Conservation (phyloP, 2,797 vertebrate genomes). For the Hemibagrus guttatus region DNA sequence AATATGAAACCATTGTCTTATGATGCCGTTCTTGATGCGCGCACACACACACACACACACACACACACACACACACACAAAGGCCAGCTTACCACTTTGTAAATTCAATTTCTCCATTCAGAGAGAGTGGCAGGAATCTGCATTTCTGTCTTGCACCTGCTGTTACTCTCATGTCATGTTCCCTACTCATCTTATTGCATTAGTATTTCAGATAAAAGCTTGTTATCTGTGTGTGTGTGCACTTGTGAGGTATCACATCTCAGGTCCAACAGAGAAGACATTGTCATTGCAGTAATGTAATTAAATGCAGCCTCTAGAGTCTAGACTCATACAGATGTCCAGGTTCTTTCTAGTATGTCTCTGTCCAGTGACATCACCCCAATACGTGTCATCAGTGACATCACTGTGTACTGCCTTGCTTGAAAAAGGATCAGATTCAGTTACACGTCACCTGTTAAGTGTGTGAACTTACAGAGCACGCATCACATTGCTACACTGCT, state of each 20-base stretch:
- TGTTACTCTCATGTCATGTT: background rate
- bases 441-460: background rate
- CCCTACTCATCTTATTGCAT: slow-evolving; percentile 24
- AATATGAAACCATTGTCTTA: background rate
- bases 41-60: background rate
- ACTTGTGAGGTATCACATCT: background rate
- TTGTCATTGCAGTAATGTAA: slow-evolving; percentile 24
- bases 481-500: background rate
- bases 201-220: slow-evolving; percentile 6
- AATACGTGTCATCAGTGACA: background rate
- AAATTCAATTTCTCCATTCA: background rate
- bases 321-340: background rate
- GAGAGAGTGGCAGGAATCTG: background rate
- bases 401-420: background rate
- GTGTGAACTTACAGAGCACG: background rate
- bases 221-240: background rate
- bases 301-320: slow-evolving; percentile 5
- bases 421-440: background rate
- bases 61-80: background rate
- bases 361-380: slow-evolving; percentile 7
- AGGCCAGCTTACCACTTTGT: background rate
- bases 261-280: slow-evolving; percentile 19
- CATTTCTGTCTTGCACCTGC: background rate
- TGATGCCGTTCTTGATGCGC: background rate
- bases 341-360: slow-evolving; percentile 1